Conservation (phyloP, 2,797 vertebrate species). For the Selene dorsalis region DNA sequence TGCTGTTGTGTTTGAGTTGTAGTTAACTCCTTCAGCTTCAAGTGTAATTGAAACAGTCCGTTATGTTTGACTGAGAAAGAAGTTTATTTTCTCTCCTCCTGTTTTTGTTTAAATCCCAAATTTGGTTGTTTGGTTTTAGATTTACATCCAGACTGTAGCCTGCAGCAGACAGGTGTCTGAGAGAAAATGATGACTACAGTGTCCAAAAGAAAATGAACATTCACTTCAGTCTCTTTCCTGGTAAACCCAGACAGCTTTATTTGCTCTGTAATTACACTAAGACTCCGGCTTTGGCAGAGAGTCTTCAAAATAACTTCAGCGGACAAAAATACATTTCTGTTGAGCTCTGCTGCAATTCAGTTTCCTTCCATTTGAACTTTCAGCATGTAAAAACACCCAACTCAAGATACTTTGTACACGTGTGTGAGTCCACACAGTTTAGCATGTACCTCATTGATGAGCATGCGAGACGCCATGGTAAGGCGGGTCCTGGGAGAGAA, state of each 20-base stretch:
- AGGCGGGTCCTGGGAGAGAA: slow-evolving; percentile 97
- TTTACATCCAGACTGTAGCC: slow-evolving; percentile 30
- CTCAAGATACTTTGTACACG: slow-evolving; percentile 5
- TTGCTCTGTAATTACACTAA: slow-evolving; percentile 44
- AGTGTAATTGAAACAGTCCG: background rate
- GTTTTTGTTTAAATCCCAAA: slow-evolving; percentile 19
- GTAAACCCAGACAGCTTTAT: slow-evolving; percentile 31
- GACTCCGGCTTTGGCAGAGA: slow-evolving; percentile 8
- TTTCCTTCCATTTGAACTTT: background rate
- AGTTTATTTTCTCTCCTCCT: slow-evolving; percentile 14
- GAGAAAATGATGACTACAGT: slow-evolving; percentile 2
- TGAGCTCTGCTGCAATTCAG: background rate
- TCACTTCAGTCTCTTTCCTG: slow-evolving; percentile 18
- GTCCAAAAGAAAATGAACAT: slow-evolving; percentile 28
- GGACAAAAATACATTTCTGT: slow-evolving; percentile 3
- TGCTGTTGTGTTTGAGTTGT: background rate
- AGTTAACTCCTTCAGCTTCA: background rate
- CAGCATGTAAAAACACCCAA: background rate
- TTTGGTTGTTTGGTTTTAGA: slow-evolving; percentile 41
- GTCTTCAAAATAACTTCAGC: slow-evolving; percentile 6
- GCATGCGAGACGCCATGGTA: slow-evolving; percentile 98
- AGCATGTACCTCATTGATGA: slow-evolving; percentile 95
- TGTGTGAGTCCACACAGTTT: background rate
- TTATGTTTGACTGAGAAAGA: slow-evolving; percentile 10
- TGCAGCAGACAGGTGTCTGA: slow-evolving; percentile 46